phyloP scores from a whole-genome alignment of 1,140 invertebrate species.

The Kradibia gibbosae region DNA sequence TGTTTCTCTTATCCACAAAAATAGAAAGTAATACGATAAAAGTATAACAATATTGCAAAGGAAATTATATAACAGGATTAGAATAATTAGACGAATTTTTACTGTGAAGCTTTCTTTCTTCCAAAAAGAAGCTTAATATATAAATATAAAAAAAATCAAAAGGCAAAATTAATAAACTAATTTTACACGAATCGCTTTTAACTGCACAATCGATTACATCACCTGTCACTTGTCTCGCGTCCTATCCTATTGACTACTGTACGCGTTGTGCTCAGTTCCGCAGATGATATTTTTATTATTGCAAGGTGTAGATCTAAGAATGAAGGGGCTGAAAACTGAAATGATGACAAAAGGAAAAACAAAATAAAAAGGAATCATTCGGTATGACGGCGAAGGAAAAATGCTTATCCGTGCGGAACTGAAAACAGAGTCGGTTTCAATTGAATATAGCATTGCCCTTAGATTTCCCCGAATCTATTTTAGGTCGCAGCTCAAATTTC shows the following conservation, averaged over 20 bases:
- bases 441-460: constrained; percentile 23
- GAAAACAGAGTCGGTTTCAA: constrained; percentile 29
- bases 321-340: background rate
- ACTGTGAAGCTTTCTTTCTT: no score
- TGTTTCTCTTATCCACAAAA: no score
- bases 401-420: constrained; percentile 33
- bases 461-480: constrained; percentile 2
- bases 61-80: no score
- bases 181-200: background rate
- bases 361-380: constrained; percentile 20
- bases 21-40: no score
- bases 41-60: no score
- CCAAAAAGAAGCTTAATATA: no score
- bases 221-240: background rate
- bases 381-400: background rate
- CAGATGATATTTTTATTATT: constrained; percentile 31
- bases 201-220: constrained; percentile 25
- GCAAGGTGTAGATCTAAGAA: background rate
- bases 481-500: constrained; percentile 14
- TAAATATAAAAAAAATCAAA: no score
- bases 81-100: no score
- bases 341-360: background rate
- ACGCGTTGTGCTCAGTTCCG: background rate
- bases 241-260: background rate
- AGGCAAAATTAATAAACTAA: constrained; percentile 19